These are phyloP conservation scores for Eumeta japonica DNA, from an alignment of 1,140 invertebrate species.

Conservation along the genomic window DNA sequence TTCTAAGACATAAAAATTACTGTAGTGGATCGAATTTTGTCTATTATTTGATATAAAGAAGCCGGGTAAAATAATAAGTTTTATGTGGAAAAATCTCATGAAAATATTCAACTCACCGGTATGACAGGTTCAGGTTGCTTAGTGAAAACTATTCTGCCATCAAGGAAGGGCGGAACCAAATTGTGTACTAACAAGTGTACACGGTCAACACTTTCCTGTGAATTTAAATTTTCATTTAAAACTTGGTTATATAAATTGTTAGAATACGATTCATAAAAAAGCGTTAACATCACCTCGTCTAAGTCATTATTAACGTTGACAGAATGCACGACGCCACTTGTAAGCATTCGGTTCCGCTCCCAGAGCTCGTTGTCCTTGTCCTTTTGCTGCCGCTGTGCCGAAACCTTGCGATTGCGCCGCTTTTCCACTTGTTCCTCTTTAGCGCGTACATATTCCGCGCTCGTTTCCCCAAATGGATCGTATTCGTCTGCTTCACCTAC, in stretches of 20 bases:
- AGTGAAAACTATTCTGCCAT: slow-evolving; percentile 98
- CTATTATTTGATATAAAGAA: no score
- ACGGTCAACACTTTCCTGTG: slow-evolving; percentile 76
- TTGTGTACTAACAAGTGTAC: slow-evolving; percentile 98
- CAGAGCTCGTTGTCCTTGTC: slow-evolving; percentile 98
- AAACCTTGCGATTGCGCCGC: slow-evolving; percentile 85
- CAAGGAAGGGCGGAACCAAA: slow-evolving; percentile 97
- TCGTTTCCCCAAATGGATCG: slow-evolving; percentile 88
- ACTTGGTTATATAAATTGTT: neutral
- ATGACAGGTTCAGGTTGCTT: slow-evolving; percentile 98
- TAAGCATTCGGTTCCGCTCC: slow-evolving; percentile 98
- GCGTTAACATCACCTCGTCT: slow-evolving; percentile 70
- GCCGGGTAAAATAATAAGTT: no score
- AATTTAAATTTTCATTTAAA: slow-evolving; percentile 8
- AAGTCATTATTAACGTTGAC: slow-evolving; percentile 90
- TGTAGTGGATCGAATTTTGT: no score
- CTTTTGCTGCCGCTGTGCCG: slow-evolving; percentile 90
- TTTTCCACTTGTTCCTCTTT: slow-evolving; percentile 92
- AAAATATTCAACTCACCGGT: slow-evolving; percentile 74
- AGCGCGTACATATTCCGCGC: slow-evolving; percentile 85
- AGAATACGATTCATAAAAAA: neutral
- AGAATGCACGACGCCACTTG: slow-evolving; percentile 90
- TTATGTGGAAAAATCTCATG: no score
- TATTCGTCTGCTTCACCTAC: slow-evolving; percentile 84
- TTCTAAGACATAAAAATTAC: no score